Evolutionary conservation across 1,140 invertebrate species (phyloP).

Genomic region (Stegodyphus mimosarum): DNA sequence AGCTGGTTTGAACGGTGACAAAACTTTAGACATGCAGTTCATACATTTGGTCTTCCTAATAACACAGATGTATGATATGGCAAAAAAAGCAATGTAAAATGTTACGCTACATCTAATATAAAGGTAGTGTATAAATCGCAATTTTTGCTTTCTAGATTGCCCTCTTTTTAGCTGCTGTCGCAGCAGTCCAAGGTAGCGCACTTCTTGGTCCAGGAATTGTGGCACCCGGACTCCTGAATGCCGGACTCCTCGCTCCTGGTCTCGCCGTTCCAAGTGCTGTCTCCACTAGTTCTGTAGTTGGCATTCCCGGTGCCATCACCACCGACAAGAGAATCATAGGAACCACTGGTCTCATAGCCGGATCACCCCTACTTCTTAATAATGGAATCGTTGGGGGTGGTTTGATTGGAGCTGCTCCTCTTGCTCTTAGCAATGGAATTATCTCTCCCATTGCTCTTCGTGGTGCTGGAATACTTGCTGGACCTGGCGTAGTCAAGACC

Average conservation of each 20-base stretch:
- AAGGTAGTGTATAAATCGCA: too few relatives aligned
- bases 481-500: constrained; percentile 9
- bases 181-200: constrained; percentile 4
- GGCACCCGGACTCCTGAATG: background rate
- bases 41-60: too few relatives aligned
- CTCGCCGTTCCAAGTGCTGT: background rate
- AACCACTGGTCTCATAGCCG: constrained; percentile 11
- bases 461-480: constrained; percentile 20
- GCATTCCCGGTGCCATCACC: constrained; percentile 26
- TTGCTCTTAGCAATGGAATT: background rate
- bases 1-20: too few relatives aligned
- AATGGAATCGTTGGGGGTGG: constrained; percentile 1
- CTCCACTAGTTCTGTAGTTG: background rate
- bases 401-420: constrained; percentile 8
- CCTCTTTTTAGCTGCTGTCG: constrained; percentile 8
- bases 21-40: too few relatives aligned
- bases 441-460: background rate
- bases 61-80: too few relatives aligned
- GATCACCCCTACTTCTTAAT: background rate
- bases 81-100: too few relatives aligned
- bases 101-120: too few relatives aligned
- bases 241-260: background rate
- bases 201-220: constrained; percentile 6
- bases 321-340: constrained; percentile 38
- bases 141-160: constrained; percentile 21